phyloP scores from a whole-genome alignment of 2,113 vertebrate genomes.

The Origma solitaria region DNA sequence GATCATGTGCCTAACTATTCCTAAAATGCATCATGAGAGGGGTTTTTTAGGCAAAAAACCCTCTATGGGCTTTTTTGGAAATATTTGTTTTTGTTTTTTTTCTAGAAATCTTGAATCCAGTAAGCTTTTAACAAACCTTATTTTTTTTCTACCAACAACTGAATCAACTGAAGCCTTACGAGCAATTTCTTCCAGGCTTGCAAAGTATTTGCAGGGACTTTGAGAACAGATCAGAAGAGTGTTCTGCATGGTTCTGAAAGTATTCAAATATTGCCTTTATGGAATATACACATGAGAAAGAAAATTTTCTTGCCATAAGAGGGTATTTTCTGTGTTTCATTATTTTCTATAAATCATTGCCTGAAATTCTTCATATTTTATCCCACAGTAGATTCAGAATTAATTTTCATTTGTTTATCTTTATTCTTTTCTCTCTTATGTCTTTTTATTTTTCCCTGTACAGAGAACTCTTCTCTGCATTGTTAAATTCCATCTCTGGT shows the following conservation, averaged over 20 bases:
- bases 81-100: neutral
- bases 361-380: neutral
- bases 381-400: neutral
- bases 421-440: neutral
- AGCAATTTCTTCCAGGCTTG: neutral
- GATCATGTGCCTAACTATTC: neutral
- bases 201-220: neutral
- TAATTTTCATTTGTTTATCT: neutral
- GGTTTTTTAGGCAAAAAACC: fast-evolving
- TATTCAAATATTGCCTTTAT: neutral
- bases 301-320: neutral
- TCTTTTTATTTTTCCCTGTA: neutral
- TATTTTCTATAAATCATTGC: neutral
- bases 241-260: neutral
- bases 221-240: neutral
- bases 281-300: neutral
- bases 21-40: neutral
- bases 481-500: neutral
- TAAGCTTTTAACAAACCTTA: neutral
- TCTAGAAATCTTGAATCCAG: neutral
- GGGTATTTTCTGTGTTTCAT: neutral
- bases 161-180: neutral
- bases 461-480: neutral
- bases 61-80: neutral
- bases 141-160: neutral